These are phyloP conservation scores for Nyctibius bracteatus DNA, from an alignment of 2,113 vertebrate species.

Conservation along the genomic window DNA sequence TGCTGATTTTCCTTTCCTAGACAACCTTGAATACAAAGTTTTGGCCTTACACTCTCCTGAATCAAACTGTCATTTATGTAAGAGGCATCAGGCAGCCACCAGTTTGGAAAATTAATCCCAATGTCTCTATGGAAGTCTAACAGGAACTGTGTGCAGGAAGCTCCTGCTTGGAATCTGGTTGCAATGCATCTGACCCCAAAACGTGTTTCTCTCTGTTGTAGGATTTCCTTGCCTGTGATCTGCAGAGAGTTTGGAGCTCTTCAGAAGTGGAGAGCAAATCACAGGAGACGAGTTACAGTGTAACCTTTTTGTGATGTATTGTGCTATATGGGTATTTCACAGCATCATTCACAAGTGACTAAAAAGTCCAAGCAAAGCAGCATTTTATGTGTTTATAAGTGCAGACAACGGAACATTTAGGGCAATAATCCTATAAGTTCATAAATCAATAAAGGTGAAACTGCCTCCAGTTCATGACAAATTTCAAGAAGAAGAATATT, in stretches of 20 bases:
- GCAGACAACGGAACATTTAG: background rate
- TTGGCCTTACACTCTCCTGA: background rate
- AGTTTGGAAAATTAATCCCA: background rate
- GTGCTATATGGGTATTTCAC: background rate
- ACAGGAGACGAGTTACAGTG: background rate
- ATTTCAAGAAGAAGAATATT: background rate
- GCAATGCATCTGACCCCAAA: background rate
- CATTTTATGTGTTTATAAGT: background rate
- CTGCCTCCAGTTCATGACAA: background rate
- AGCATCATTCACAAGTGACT: background rate
- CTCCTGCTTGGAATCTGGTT: background rate
- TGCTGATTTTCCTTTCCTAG: background rate
- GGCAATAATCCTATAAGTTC: background rate
- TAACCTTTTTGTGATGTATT: background rate
- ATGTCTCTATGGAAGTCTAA: background rate
- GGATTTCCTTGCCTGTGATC: background rate
- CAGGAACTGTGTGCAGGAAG: background rate
- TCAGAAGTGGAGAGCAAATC: background rate
- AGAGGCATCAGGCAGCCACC: background rate
- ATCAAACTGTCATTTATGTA: background rate
- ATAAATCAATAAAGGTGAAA: background rate
- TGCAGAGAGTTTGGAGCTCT: background rate
- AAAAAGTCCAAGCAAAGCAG: background rate
- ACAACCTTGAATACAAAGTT: background rate
- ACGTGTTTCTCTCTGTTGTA: background rate